A percentile compares a stretch with the other conserved stretches of the same genome.
These are phyloP conservation scores for fruit fly (Drosophila melanogaster) DNA, from an alignment of 1,140 invertebrate species.

Conservation along the genomic window Release_6_plus_ISO1_MT NT_033777.3:11179501-11180000, in stretches of 20 bases:
- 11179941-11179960: not conserved
- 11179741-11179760: not conserved
- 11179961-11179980: slow-evolving; percentile 61
- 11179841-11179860: slow-evolving; percentile 10
- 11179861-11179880: slow-evolving; percentile 32
- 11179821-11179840: not conserved
- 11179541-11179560: slow-evolving; percentile 19
- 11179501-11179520: slow-evolving; percentile 17
- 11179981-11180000: slow-evolving; percentile 77
- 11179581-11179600: slow-evolving; percentile 48
- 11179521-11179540: slow-evolving; percentile 31
- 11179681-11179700: too few species aligned
- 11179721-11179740: too few species aligned
- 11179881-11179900: slow-evolving; percentile 15
- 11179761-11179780: too few species aligned
- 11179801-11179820: not conserved
- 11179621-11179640: not conserved
- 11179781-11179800: too few species aligned
- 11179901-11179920: slow-evolving; percentile 33
- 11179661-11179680: too few species aligned
- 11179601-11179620: not conserved
- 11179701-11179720: too few species aligned
- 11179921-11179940: not conserved
- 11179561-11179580: slow-evolving; percentile 56
- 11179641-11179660: not conserved